phyloP scores from a whole-genome alignment of 2,113 vertebrate species.

The Phocoena sinus region DNA sequence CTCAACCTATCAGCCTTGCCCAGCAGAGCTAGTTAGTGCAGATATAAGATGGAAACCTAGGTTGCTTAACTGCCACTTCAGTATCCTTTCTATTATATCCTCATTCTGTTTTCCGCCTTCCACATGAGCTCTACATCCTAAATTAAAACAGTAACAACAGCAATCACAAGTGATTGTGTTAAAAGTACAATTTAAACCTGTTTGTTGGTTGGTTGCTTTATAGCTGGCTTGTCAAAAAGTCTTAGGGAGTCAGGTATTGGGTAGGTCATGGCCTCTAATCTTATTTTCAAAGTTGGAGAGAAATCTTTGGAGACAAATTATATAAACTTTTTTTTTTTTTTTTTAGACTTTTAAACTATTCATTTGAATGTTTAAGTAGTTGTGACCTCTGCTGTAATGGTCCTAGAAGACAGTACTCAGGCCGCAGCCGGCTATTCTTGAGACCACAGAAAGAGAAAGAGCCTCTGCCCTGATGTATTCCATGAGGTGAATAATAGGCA shows the following conservation, averaged over 20 bases:
- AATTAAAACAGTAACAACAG: not conserved
- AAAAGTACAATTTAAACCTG: not conserved
- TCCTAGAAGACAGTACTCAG: not conserved
- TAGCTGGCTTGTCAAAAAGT: slow-evolving; percentile 19
- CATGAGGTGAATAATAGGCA: not conserved
- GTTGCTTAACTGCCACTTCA: not conserved
- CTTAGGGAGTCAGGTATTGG: not conserved
- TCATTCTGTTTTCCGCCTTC: not conserved
- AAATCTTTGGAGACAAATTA: not conserved
- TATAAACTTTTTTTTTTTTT: not conserved
- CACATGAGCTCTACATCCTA: not conserved
- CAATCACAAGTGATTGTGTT: not conserved
- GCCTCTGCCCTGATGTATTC: not conserved
- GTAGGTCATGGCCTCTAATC: not conserved
- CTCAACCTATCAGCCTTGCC: not conserved
- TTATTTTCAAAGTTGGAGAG: slow-evolving; percentile 14
- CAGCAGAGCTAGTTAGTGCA: not conserved
- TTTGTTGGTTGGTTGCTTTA: not conserved
- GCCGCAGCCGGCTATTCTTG: not conserved
- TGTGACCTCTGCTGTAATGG: not conserved
- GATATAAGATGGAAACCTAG: not conserved
- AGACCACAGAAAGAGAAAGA: not conserved
- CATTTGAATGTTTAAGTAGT: not conserved
- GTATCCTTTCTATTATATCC: not conserved
- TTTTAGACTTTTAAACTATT: not conserved